Evolutionary conservation across 2,888 invertebrate genomes (phyloP), one percentile per base, ranked within the genome.

Genomic region (Calameuta pallipes): DNA sequence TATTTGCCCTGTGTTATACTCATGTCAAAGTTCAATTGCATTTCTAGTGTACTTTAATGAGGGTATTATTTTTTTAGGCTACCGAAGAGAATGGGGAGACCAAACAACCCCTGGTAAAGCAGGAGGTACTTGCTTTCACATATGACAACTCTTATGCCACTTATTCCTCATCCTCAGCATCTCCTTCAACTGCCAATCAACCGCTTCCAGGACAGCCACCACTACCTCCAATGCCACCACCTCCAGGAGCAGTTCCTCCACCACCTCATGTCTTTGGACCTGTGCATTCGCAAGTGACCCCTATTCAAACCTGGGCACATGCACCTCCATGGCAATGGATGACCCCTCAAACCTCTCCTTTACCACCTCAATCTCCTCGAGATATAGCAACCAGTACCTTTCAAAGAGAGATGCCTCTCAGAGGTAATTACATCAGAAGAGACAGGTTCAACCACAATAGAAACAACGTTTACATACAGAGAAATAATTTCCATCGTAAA

Each of bases 121-220:
- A 87, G 76, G 89, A 90, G 1, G 82, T 84, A 23, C 75, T 86
- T 12, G 83, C 80, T 31, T 90, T 88, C 80, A 85, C 87, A 37
- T 90, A 90, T 68, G 89, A 91, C 35, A 85, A 83, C 33, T 83
- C 88, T 0, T 91, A 89, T 78, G 81, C 87, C 0, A 83, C 84
- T 77, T 91, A 90, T 68, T 85, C 90, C 12, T 80, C 87, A 23
- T 82, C 85, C 4, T 83, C 85, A 11, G 78, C 88, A 4, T 80
- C 87, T 0, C 81, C 88, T 11, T 85, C 89, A 11, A 83, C 84
- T 56, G 83, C 87, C 9, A 87, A 88, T 73, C 91, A 90, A 78
- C 91, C 91, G 1, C 81, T 91, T 69, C 91, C 91, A 1, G 91
- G 91, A 12, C 91, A 91, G 79, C 91, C 91, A 15, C 91, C 91